Evolutionary conservation across 2,113 vertebrate species (phyloP).

Genomic region (Spheniscus mendiculus): DNA sequence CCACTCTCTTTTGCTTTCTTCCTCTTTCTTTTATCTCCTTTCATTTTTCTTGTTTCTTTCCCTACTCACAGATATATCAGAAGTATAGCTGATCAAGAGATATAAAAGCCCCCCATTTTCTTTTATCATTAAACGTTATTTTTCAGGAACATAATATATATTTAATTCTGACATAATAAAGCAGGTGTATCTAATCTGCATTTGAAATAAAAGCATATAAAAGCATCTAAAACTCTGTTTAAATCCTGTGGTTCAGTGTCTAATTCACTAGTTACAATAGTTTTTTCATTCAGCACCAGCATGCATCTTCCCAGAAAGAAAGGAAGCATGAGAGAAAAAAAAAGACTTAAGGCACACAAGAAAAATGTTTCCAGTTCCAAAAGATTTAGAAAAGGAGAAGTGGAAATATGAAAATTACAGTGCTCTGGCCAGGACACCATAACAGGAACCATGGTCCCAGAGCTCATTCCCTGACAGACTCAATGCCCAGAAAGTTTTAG

Average conservation of each 20-base stretch:
- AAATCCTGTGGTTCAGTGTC: not conserved
- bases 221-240: not conserved
- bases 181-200: not conserved
- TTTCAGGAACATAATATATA: not conserved
- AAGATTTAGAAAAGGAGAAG: not conserved
- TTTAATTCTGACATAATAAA: not conserved
- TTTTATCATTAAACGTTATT: not conserved
- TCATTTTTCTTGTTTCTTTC: not conserved
- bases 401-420: not conserved
- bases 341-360: not conserved
- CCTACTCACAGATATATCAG: not conserved
- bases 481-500: not conserved
- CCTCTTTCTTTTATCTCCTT: not conserved
- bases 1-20: not conserved
- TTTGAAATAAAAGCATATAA: not conserved
- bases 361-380: not conserved
- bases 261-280: not conserved
- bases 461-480: not conserved
- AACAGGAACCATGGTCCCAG: not conserved
- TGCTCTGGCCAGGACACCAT: not conserved
- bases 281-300: not conserved
- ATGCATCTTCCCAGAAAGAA: not conserved
- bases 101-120: not conserved
- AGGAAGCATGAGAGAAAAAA: not conserved
- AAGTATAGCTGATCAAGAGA: not conserved